Evolutionary conservation across 2,113 vertebrate genomes (phyloP).

Genomic region (Polypterus senegalus): DNA sequence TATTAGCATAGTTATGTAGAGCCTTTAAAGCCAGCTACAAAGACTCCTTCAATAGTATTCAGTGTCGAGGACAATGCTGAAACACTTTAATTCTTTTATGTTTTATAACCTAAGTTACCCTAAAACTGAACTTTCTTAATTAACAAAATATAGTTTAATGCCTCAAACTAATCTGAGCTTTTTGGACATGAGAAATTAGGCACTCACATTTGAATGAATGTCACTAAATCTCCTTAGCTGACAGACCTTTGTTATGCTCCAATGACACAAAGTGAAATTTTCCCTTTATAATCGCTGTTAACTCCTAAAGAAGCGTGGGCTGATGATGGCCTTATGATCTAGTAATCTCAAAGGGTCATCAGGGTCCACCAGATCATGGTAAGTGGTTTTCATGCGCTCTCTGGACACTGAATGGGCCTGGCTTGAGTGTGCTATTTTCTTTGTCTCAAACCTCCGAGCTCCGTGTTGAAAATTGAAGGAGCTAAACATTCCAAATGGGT

Average conservation of each 20-base stretch:
- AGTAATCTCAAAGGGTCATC: constrained; percentile 58
- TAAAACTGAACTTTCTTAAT: not conserved
- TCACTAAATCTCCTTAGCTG: not conserved
- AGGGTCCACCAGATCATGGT: constrained; percentile 38
- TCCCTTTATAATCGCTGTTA: constrained; percentile 22
- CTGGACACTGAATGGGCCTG: constrained; percentile 35
- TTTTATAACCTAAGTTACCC: not conserved
- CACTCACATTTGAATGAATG: no score
- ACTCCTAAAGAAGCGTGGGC: constrained; percentile 42
- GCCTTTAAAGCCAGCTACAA: no score
- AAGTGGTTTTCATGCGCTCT: constrained; percentile 47
- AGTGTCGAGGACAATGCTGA: no score
- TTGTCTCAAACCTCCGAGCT: constrained; percentile 16
- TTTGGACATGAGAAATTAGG: no score
- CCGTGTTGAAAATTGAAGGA: constrained; percentile 3
- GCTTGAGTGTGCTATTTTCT: constrained; percentile 22
- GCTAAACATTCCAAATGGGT: constrained; percentile 46
- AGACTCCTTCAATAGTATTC: no score
- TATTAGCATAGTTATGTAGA: no score
- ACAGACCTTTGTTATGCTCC: fast-evolving
- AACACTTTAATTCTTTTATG: no score
- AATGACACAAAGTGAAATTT: constrained; percentile 18
- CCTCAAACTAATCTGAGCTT: not conserved
- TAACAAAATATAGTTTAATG: not conserved
- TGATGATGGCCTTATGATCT: constrained; percentile 31